A percentile compares a stretch with the other conserved stretches of the same genome.
These are phyloP conservation scores for Hipposideros armiger DNA, from an alignment of 2,113 vertebrate species.

Conservation along the genomic window DNA sequence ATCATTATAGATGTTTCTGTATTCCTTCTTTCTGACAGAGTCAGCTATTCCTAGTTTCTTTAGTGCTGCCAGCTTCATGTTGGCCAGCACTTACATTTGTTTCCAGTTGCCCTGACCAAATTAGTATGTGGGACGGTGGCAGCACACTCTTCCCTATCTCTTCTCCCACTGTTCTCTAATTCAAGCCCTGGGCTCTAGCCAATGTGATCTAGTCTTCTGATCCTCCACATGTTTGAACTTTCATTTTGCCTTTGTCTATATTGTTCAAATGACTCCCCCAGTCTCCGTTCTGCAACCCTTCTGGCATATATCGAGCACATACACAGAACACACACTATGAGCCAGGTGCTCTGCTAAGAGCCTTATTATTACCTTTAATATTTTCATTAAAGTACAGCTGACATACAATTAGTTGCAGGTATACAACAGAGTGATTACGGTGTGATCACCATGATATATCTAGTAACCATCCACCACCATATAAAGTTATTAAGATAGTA, in stretches of 20 bases:
- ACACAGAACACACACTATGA: background rate
- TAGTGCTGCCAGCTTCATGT: fast-evolving
- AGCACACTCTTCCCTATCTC: background rate
- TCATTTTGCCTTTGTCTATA: background rate
- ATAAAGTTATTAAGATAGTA: no score
- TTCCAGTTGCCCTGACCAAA: background rate
- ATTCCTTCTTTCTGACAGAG: background rate
- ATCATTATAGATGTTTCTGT: fast-evolving
- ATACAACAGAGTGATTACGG: no score
- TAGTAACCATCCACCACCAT: background rate
- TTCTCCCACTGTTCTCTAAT: background rate
- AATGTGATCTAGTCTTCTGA: background rate
- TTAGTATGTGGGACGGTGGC: background rate
- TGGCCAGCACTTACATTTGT: background rate
- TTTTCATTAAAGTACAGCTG: no score
- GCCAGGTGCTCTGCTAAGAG: background rate
- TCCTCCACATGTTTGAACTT: background rate
- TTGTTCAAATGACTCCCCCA: background rate
- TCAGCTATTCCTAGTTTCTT: background rate
- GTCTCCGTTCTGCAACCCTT: background rate
- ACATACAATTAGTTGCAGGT: background rate
- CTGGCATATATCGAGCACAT: background rate
- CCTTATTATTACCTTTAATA: background rate
- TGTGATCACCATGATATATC: background rate
- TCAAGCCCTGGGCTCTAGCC: background rate